phyloP scores from a whole-genome alignment of 2,888 invertebrate genomes.

The Branchipolynoe longqiensis region DNA sequence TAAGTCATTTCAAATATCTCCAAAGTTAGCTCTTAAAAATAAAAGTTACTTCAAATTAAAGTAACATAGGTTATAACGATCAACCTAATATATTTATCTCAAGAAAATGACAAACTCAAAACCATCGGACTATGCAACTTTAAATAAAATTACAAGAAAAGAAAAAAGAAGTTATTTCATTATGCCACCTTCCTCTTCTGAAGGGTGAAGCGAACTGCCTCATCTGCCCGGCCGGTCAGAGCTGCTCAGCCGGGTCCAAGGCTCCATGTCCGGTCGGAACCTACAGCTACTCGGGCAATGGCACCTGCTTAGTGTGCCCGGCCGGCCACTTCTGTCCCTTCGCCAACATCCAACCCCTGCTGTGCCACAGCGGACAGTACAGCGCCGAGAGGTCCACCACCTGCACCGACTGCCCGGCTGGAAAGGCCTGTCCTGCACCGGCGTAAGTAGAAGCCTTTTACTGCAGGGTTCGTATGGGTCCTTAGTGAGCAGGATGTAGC shows the following conservation, averaged over 20 bases:
- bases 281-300: conserved; percentile 68
- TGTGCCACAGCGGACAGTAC: conserved; percentile 73
- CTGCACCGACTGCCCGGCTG: conserved; percentile 73
- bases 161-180: too few relatives aligned
- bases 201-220: conserved; percentile 53
- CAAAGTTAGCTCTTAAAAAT: too few relatives aligned
- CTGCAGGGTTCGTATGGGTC: not conserved
- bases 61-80: too few relatives aligned
- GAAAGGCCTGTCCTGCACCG: conserved; percentile 68
- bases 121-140: too few relatives aligned
- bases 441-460: conserved; percentile 60
- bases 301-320: conserved; percentile 64
- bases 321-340: conserved; percentile 67
- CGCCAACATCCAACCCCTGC: conserved; percentile 70
- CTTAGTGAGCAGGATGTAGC: too few relatives aligned
- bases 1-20: too few relatives aligned
- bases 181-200: too few relatives aligned
- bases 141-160: too few relatives aligned
- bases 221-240: conserved; percentile 74
- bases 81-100: too few relatives aligned
- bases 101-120: too few relatives aligned
- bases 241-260: conserved; percentile 69
- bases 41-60: too few relatives aligned
- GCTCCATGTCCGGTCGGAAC: conserved; percentile 68
- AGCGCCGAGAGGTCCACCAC: conserved; percentile 68